These are phyloP conservation scores for Petrocephalus schoutedeni DNA, from an alignment of 2,797 vertebrate genomes.

Conservation along the genomic window DNA sequence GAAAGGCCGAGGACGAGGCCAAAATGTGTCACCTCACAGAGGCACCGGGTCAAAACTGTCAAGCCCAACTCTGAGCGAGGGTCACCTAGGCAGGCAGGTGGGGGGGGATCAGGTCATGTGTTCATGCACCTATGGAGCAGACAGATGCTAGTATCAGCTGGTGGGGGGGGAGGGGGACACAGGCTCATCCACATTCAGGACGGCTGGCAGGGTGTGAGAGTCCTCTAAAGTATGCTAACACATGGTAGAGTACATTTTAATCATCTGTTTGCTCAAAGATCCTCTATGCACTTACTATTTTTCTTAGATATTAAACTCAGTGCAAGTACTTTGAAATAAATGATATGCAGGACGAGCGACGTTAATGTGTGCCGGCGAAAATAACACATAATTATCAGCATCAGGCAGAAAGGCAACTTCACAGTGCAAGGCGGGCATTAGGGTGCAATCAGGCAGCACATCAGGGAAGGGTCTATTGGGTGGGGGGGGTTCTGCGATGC, in stretches of 20 bases:
- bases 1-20: constrained; percentile 42
- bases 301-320: constrained; percentile 16
- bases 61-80: constrained; percentile 62
- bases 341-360: constrained; percentile 9
- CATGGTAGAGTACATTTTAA: background rate
- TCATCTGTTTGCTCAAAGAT: background rate
- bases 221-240: background rate
- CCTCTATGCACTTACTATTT: background rate
- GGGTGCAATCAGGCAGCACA: background rate
- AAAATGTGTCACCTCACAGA: constrained; percentile 57
- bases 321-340: constrained; percentile 12
- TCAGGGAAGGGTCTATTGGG: background rate
- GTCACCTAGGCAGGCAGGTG: background rate
- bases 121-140: background rate
- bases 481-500: background rate
- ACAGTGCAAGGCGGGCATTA: background rate
- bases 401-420: background rate
- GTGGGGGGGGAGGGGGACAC: background rate
- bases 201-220: background rate
- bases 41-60: constrained; percentile 60
- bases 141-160: background rate
- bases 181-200: background rate
- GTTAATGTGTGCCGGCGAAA: background rate
- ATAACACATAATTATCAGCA: constrained; percentile 14
- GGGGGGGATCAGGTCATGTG: background rate